Percentiles rank a stretch among this genome's conserved stretches.
Evolutionary conservation across 2,113 vertebrate genomes (phyloP).

Genomic region (Seriola quinqueradiata): DNA sequence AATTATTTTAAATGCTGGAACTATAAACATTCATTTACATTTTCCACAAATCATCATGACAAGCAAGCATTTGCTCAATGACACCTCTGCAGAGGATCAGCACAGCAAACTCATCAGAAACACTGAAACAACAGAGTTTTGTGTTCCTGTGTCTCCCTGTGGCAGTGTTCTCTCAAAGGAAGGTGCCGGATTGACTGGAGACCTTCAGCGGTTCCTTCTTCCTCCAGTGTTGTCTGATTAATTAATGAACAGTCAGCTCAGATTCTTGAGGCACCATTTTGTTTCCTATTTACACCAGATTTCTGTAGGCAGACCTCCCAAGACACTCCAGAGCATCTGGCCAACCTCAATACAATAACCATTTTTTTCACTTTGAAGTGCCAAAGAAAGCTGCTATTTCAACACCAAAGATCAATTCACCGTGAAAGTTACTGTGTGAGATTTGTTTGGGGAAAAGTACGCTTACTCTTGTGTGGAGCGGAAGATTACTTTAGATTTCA

Average conservation of each 20-base stretch:
- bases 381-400: conserved; percentile 44
- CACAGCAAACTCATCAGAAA: conserved; percentile 8
- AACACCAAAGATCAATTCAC: conserved; percentile 63
- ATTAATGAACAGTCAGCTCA: conserved; percentile 55
- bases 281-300: conserved; percentile 54
- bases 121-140: conserved; percentile 34
- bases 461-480: conserved; percentile 34
- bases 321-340: conserved; percentile 54
- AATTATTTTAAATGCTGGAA: not conserved
- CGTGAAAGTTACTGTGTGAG: conserved; percentile 48
- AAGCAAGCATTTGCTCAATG: not conserved
- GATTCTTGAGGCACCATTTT: conserved; percentile 45
- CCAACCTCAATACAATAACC: conserved; percentile 27
- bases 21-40: conserved; percentile 4
- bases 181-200: conserved; percentile 32
- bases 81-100: conserved; percentile 6
- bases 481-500: conserved; percentile 56
- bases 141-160: conserved; percentile 30
- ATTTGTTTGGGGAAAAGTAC: conserved; percentile 42
- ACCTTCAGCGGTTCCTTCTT: conserved; percentile 52
- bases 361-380: conserved; percentile 42
- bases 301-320: conserved; percentile 50
- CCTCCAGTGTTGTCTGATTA: conserved; percentile 50
- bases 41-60: conserved; percentile 8
- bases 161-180: conserved; percentile 46